Conservation (phyloP, 2,113 vertebrate species). For the Pyrgilauda ruficollis region DNA sequence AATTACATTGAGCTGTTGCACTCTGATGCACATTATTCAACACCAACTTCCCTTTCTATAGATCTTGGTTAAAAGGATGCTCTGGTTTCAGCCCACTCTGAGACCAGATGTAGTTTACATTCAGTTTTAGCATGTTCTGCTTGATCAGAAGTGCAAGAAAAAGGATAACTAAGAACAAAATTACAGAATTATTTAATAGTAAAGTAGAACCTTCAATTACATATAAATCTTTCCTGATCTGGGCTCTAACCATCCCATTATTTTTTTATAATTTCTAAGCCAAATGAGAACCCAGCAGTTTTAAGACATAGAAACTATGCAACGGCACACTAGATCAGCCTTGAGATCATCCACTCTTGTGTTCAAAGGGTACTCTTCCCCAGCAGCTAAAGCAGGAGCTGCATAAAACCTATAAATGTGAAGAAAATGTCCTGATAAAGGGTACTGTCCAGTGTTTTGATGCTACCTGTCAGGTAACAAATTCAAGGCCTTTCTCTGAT, state of each 20-base stretch:
- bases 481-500: not conserved
- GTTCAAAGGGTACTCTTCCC: not conserved
- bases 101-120: not conserved
- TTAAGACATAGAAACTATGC: not conserved
- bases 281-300: not conserved
- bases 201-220: not conserved
- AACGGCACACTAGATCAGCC: not conserved
- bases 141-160: not conserved
- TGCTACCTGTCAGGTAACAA: not conserved
- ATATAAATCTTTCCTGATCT: not conserved
- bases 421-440: not conserved
- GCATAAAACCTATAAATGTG: not conserved
- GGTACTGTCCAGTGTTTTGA: not conserved
- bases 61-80: not conserved
- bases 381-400: not conserved
- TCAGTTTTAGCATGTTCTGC: not conserved
- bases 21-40: not conserved
- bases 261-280: not conserved
- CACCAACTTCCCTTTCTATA: not conserved
- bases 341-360: not conserved
- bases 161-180: not conserved
- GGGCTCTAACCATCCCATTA: not conserved
- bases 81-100: not conserved
- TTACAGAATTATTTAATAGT: not conserved
- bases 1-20: not conserved